Evolutionary conservation across 2,888 invertebrate genomes (phyloP), one percentile per base, ranked within the genome.

Genomic region (Aporophyla nigra): DNA sequence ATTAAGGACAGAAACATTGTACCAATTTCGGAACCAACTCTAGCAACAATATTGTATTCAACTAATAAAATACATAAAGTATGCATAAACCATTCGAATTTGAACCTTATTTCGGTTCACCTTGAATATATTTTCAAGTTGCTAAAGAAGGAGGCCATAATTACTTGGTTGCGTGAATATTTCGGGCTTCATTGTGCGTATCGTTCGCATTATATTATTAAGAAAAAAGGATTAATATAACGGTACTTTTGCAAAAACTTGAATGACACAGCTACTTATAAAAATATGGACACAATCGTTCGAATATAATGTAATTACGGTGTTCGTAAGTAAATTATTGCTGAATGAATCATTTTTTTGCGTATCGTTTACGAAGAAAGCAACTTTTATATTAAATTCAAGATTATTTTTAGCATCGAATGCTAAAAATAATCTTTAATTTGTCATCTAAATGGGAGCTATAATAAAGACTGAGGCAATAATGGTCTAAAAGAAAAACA

Each of bases 171-270:
- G n/a, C 61, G 33, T 59, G 71, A 78, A 74, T 59, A 66, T 65
- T 83, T 68, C n/a, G 69, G 27, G n/a, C 24, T 71, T 62, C 40
- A 74, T 76, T 62, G 56, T 78, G 33, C 62, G 58, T 85, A 62
- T 73, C 62, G 24, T 71, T 76, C 49, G 33, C 70, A 59, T 70
- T 43, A 51, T 58, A 24, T 58, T 3, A 59, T 58, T 3, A 59
- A 16, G 40, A 77, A 77, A 76, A 77, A 61, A 49, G n/a, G 58
- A 51, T 66, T 40, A 61, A 67, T 69, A 63, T 3, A 2, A 33
- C 71, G 69, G 71, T 76, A 77, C 71, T 66, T 72, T 51, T 71
- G 56, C 49, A 67, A 14, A 73, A 72, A 40, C 43, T 77, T 72
- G n/a, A 61, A 73, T 73, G 74, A 67, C 59, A 63, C 27, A 46